These are phyloP conservation scores for Molossus alvarezi DNA, from an alignment of 2,797 vertebrate species.

Conservation along the genomic window DNA sequence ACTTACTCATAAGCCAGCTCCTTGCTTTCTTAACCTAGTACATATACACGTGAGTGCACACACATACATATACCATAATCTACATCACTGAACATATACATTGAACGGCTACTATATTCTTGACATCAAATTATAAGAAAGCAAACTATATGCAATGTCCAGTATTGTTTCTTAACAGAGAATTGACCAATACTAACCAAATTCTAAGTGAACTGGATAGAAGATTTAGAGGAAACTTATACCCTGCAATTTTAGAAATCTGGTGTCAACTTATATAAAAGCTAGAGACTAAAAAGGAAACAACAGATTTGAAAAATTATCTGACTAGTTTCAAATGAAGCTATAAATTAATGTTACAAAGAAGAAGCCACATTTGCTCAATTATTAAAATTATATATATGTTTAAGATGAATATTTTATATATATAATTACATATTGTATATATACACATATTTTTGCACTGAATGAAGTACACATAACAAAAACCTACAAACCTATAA, in stretches of 20 bases:
- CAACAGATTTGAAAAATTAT: constrained; percentile 1
- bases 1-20: neutral
- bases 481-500: neutral
- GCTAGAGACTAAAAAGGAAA: neutral
- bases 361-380: neutral
- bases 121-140: neutral
- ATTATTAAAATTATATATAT: constrained; percentile 6
- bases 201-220: constrained; percentile 25
- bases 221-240: neutral
- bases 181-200: neutral
- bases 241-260: neutral
- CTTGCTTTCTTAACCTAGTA: neutral
- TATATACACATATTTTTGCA: neutral
- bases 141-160: neutral
- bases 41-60: neutral
- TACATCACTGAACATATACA: neutral
- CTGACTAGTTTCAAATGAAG: constrained; percentile 24
- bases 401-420: neutral
- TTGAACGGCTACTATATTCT: neutral
- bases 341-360: neutral
- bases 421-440: neutral
- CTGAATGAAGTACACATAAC: neutral
- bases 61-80: neutral
- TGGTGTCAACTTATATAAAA: neutral
- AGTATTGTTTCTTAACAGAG: neutral